A percentile compares a stretch with the other conserved stretches of the same genome.
Evolutionary conservation across 2,797 vertebrate genomes (phyloP).

Genomic region (Melanitta fusca): DNA sequence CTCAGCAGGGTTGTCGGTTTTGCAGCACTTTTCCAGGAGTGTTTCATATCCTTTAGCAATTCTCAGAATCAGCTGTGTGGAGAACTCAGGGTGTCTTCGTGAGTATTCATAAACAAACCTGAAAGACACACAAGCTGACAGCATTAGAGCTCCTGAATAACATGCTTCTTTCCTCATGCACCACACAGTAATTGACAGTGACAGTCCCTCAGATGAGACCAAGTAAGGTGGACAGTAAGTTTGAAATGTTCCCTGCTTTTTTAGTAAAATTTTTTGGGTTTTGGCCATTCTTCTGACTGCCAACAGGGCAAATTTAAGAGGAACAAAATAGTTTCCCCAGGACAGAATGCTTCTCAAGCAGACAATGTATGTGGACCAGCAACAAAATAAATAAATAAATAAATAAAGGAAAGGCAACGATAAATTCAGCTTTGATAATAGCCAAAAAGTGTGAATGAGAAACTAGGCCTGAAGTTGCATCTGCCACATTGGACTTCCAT

Average conservation of each 20-base stretch:
- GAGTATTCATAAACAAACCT: conserved; percentile 74
- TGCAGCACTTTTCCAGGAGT: conserved; percentile 75
- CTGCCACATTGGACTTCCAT: neutral
- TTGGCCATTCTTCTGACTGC: neutral
- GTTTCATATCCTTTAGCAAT: conserved; percentile 52
- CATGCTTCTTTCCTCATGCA: accelerated
- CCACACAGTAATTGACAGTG: neutral
- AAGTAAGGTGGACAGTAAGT: neutral
- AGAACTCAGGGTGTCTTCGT: conserved; percentile 60
- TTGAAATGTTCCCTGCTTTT: neutral
- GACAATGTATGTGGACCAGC: neutral
- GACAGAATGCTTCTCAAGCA: neutral
- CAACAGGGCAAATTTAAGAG: neutral
- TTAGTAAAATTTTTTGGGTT: neutral
- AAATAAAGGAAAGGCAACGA: neutral
- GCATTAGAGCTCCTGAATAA: neutral
- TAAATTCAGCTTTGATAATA: neutral
- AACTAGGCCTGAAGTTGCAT: neutral
- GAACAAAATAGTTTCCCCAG: neutral
- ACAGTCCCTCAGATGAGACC: neutral
- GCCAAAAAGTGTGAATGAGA: neutral
- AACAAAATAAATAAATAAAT: too few relatives aligned
- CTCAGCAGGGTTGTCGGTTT: conserved; percentile 24
- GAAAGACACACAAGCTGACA: neutral
- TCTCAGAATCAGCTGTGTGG: conserved; percentile 55